Evolutionary conservation across 2,797 vertebrate genomes (phyloP), one percentile per base, ranked within the genome.

Genomic region (Knipowitschia caucasica): DNA sequence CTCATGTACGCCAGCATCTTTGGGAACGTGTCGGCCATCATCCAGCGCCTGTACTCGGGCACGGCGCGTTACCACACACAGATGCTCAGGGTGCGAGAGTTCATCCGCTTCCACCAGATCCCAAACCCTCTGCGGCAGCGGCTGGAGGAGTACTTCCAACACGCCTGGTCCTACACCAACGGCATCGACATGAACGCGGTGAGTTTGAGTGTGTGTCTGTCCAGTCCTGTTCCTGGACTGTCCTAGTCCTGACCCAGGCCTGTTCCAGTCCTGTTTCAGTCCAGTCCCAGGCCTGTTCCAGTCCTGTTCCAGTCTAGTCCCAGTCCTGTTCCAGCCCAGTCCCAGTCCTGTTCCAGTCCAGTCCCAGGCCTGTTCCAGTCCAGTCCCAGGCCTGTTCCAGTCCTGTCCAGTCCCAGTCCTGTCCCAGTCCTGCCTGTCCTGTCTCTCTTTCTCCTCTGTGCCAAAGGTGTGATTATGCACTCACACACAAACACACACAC

Each of bases 1-100:
- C 86, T 94, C 53, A 94, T 95, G 93, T 95, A 94, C 0, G 92
- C 93, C 89, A 94, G 93, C 26, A 95, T 95, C 81, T 94, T 95
- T 11, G 93, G 93, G 34, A 94, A 94, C 2, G 93, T 94, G 23
- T 95, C 93, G 0, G 93, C 93, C 59, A 95, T 94, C 77, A 95
- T 94, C 86, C 93, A 94, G 88, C 86, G 93, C 3, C 80, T 94
- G 9, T 95, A 94, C 81, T 95, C 92, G 0, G 93, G 93, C 30
- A 94, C 93, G 0, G 93, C 93, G 2, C 89, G 93, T 21, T 94
- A 94, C 80, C 92, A 94, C 89, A 93, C 92, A 0, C 93, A 94
- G 88, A 94, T 94, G 93, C 84, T 94, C 53, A 72, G 93, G 0
- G 92, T 94, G 15, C 74, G 92, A 1, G 93, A 94, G 83, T 94